Conservation (phyloP, 2,797 vertebrate species). For the Falco rusticolus region DNA sequence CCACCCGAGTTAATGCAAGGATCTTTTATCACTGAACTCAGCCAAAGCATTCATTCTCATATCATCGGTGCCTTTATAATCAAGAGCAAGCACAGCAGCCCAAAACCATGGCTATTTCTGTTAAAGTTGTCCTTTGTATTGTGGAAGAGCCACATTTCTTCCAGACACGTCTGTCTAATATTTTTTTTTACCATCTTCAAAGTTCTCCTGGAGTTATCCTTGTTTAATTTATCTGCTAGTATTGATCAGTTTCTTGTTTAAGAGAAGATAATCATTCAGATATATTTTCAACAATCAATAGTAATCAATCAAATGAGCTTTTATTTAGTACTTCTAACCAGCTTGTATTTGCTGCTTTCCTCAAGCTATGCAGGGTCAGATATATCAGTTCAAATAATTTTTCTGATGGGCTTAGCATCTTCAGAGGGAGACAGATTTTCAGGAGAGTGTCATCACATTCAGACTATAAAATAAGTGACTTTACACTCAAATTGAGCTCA, state of each 20-base stretch:
- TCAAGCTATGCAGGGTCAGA: background rate
- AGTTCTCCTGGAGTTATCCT: background rate
- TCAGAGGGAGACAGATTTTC: background rate
- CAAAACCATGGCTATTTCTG: background rate
- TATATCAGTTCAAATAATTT: background rate
- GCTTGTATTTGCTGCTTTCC: background rate
- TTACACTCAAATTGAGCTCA: background rate
- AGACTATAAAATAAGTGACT: background rate
- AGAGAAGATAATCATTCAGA: background rate
- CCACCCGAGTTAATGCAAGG: background rate
- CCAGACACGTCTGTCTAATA: background rate
- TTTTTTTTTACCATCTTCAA: background rate
- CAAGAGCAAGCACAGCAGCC: background rate
- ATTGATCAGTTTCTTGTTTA: background rate
- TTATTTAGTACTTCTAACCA: background rate
- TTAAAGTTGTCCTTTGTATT: background rate
- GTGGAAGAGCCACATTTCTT: background rate
- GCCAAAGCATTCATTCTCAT: background rate
- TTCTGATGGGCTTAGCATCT: background rate
- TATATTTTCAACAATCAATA: background rate
- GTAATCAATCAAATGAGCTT: background rate
- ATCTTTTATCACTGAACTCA: background rate
- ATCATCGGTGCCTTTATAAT: accelerated
- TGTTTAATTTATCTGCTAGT: background rate
- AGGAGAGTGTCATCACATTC: background rate